phyloP scores from a whole-genome alignment of 2,113 vertebrate genomes.

The Pelodiscus sinensis region DNA sequence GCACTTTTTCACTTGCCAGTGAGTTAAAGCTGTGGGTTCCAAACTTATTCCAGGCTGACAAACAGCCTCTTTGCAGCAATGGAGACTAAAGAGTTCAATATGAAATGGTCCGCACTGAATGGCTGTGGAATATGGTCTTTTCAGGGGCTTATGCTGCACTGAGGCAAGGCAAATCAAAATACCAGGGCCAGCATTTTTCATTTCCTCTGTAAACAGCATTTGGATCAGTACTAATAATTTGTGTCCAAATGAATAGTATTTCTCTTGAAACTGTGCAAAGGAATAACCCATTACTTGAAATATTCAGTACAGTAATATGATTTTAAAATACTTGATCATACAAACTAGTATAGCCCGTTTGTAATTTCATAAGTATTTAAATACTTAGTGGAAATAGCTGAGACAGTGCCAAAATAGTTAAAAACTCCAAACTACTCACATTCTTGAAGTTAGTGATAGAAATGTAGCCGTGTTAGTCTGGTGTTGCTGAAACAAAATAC shows the following conservation, averaged over 20 bases:
- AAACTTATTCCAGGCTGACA: background rate
- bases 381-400: background rate
- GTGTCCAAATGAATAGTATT: background rate
- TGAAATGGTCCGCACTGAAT: background rate
- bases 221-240: background rate
- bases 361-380: no score
- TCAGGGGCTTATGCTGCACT: background rate
- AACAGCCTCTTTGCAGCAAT: accelerated
- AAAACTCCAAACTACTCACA: background rate
- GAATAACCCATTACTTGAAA: background rate
- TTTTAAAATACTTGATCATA: background rate
- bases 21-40: background rate
- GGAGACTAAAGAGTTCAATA: accelerated
- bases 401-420: background rate
- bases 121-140: background rate
- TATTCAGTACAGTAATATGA: background rate
- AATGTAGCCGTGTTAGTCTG: no score
- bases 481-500: no score
- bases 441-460: background rate
- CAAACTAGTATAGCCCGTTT: background rate
- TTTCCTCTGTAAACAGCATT: background rate
- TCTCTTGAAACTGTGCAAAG: background rate
- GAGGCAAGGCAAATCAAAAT: accelerated
- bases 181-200: background rate
- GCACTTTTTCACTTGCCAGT: background rate